Evolutionary conservation across 2,797 vertebrate genomes (phyloP).

Genomic region (Lemur catta): DNA sequence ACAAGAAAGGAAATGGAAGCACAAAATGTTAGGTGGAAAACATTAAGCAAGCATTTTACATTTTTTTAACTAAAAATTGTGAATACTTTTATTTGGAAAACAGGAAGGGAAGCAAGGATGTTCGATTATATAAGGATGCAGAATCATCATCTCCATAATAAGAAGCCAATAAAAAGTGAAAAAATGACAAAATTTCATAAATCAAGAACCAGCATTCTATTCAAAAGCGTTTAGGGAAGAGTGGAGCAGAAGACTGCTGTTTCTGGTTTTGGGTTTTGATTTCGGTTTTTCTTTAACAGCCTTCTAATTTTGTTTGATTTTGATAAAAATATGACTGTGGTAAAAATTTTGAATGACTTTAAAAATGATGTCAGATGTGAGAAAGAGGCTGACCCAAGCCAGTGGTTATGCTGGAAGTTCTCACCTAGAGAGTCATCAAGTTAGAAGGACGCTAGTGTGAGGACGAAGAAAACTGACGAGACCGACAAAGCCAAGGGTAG

Average conservation of each 20-base stretch:
- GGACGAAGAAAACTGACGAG: not conserved
- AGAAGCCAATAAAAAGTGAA: not conserved
- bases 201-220: not conserved
- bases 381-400: not conserved
- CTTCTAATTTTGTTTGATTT: not conserved
- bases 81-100: not conserved
- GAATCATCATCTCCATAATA: not conserved
- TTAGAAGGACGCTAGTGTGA: not conserved
- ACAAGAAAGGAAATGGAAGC: not conserved
- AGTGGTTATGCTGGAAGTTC: not conserved
- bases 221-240: not conserved
- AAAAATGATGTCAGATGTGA: not conserved
- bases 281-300: not conserved
- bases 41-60: not conserved
- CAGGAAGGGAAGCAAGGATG: not conserved
- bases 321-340: not conserved
- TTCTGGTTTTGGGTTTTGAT: not conserved
- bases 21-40: not conserved
- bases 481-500: not conserved
- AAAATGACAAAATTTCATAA: not conserved
- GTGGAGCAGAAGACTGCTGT: not conserved
- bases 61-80: not conserved
- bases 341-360: not conserved
- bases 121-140: not conserved
- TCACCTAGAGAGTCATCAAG: not conserved